These are phyloP conservation scores for Uloborus diversus DNA, from an alignment of 1,140 invertebrate species.

Conservation along the genomic window DNA sequence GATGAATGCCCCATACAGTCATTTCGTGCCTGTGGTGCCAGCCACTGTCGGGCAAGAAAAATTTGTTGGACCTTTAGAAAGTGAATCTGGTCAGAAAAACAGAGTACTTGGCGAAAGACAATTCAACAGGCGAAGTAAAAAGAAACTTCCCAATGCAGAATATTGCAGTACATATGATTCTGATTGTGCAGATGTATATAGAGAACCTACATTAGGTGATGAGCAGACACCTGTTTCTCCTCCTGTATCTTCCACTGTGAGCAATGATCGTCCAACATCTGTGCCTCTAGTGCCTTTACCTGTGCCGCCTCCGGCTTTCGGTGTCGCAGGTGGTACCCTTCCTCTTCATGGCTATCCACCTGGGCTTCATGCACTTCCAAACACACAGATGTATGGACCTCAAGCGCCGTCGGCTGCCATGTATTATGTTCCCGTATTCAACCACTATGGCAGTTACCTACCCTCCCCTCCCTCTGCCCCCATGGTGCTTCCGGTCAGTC, in stretches of 20 bases:
- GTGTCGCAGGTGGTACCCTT: conserved; percentile 30
- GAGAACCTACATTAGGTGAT: not conserved
- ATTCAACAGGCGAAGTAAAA: conserved; percentile 17
- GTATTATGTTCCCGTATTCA: conserved; percentile 54
- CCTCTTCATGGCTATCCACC: conserved; percentile 49
- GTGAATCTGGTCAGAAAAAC: conserved; percentile 22
- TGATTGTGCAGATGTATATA: conserved; percentile 4
- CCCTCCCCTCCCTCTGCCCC: conserved; percentile 32
- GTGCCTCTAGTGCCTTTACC: conserved; percentile 52
- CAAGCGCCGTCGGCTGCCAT: conserved; percentile 44
- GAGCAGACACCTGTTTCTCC: not conserved
- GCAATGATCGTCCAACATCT: conserved; percentile 38
- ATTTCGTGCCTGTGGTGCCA: conserved; percentile 42
- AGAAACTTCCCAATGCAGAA: conserved; percentile 16
- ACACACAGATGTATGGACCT: conserved; percentile 38
- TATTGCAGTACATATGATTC: conserved; percentile 18
- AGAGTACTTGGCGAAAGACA: conserved; percentile 17
- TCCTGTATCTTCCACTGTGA: conserved; percentile 3
- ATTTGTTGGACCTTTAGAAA: conserved; percentile 22
- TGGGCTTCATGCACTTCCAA: conserved; percentile 38
- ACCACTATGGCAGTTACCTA: conserved; percentile 45
- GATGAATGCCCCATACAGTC: conserved; percentile 17
- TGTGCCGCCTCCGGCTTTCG: conserved; percentile 36
- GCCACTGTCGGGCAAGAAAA: conserved; percentile 38
- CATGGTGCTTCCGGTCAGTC: conserved; percentile 43